Evolutionary conservation across 2,888 invertebrate species (phyloP).

Genomic region (Rosalia funebris): DNA sequence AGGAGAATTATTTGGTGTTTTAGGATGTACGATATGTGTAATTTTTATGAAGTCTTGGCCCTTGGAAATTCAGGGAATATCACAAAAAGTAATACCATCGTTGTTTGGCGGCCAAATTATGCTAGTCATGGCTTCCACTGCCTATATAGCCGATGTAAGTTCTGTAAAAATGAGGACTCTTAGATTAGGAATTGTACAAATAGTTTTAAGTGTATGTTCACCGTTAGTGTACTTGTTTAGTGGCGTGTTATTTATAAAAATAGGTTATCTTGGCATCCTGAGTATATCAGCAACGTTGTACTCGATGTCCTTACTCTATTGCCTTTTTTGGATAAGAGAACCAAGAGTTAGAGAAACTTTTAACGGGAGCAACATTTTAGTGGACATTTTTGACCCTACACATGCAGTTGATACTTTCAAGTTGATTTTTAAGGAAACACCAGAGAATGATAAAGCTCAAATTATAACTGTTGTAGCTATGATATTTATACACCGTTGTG

Average conservation of each 20-base stretch:
- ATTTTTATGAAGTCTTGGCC: slow-evolving; percentile 68
- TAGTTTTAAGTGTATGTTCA: slow-evolving; percentile 52
- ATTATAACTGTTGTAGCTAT: slow-evolving; percentile 51
- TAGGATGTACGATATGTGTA: slow-evolving; percentile 66
- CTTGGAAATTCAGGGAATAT: slow-evolving; percentile 65
- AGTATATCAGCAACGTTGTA: slow-evolving; percentile 47
- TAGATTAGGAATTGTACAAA: slow-evolving; percentile 69
- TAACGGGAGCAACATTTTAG: slow-evolving; percentile 43
- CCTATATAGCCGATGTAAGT: slow-evolving; percentile 63
- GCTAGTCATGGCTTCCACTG: slow-evolving; percentile 59
- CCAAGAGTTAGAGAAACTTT: slow-evolving; percentile 27
- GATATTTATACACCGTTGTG: slow-evolving; percentile 47
- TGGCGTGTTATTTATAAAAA: slow-evolving; percentile 52
- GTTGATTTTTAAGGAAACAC: slow-evolving; percentile 50
- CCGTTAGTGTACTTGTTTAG: slow-evolving; percentile 55
- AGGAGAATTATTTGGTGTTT: slow-evolving; percentile 62
- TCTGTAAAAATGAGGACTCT: slow-evolving; percentile 70
- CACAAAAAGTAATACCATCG: slow-evolving; percentile 69
- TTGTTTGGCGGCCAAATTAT: slow-evolving; percentile 69
- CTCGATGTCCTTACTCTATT: slow-evolving; percentile 52
- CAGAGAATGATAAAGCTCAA: slow-evolving; percentile 46
- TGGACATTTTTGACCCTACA: slow-evolving; percentile 55
- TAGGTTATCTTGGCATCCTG: slow-evolving; percentile 53
- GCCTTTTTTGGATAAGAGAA: slow-evolving; percentile 53
- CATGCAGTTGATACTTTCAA: slow-evolving; percentile 56